Base-by-base conservation (phyloP, 2,888 invertebrate genomes). In the Euzetes globulus region DNA sequence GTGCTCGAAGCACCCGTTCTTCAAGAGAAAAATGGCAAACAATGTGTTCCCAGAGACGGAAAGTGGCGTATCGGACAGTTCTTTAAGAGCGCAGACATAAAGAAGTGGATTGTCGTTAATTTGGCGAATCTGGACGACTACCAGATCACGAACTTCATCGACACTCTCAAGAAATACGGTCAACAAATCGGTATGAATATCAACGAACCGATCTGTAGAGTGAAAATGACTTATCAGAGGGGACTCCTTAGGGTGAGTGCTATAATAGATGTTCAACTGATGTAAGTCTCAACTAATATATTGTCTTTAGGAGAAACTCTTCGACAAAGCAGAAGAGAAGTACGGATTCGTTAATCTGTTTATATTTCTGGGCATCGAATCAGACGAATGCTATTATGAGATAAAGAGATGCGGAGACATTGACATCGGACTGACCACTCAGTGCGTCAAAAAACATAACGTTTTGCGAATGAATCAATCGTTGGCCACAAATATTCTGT, bases 401-500 rank as follows among this genome's bases (percentile, higher is more conserved):
- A 75, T 75, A n/a, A 75, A 75, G 45, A 65, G 33, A 22, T 52
- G 25, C 41, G 75, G 75, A 29, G 75, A 75, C 37, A 50, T 75
- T 4, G 68, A 75, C 19, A 45, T 75, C 55, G 72, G 75, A 6
- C 22, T 75, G n/a, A 19, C 74, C n/a, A 75, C 75, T n/a, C 75
- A 75, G 37, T 75, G 75, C 47, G 63, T 75, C 1, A 29, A 37
- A 33, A 55, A 72, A 37, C 33, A 52, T 4, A 75, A 75, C 41
- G 70, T 75, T 29, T n/a, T 45, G 6, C 65, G 70, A 19, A 52
- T 68, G 45, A 75, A 75, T 47, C 63, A 63, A 25, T 72, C 75
- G 33, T 25, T 72, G 41, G 27, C 47, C 50, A 58, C 60, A 6
- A 75, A 75, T 29, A 77, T 83, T 71, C 79, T 81, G n/a, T 80